These are phyloP conservation scores for Brachionus koreanus DNA, from an alignment of 1,140 invertebrate species.

Conservation along the genomic window DNA sequence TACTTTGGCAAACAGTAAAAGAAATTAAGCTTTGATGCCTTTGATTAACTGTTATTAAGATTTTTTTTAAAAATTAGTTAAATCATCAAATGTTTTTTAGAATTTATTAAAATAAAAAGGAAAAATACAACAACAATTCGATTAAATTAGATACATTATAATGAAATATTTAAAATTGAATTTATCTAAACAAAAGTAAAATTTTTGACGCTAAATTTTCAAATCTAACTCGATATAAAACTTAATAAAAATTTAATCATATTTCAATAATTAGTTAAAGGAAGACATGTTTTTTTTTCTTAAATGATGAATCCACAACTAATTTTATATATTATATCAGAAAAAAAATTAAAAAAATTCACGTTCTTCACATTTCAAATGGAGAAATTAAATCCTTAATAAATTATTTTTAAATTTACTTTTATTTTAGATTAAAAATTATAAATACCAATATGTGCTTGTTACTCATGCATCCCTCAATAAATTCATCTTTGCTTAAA, in stretches of 20 bases:
- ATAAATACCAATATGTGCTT: slow-evolving; percentile 29
- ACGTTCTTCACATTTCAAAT: slow-evolving; percentile 19
- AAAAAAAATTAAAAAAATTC: neutral
- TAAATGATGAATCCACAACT: neutral
- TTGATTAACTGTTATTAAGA: too few relatives aligned
- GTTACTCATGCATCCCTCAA: slow-evolving; percentile 40
- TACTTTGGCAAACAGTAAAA: too few relatives aligned
- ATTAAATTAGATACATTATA: neutral
- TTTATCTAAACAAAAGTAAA: neutral
- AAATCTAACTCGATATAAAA: neutral
- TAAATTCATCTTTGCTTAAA: slow-evolving; percentile 44
- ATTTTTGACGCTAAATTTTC: neutral
- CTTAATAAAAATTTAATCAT: neutral
- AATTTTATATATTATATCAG: neutral
- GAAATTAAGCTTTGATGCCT: too few relatives aligned
- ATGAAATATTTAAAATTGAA: neutral
- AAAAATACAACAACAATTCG: neutral
- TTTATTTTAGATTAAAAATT: neutral
- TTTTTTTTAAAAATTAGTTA: too few relatives aligned
- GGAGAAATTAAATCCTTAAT: slow-evolving; percentile 43
- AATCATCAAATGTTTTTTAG: too few relatives aligned
- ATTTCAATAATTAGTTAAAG: neutral
- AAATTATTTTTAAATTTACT: neutral
- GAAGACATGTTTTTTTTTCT: neutral
- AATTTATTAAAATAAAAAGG: neutral